Evolutionary conservation across 1,140 invertebrate species (phyloP), one percentile per base, ranked within the genome.

Genomic region (Drosophila triauraria): DNA sequence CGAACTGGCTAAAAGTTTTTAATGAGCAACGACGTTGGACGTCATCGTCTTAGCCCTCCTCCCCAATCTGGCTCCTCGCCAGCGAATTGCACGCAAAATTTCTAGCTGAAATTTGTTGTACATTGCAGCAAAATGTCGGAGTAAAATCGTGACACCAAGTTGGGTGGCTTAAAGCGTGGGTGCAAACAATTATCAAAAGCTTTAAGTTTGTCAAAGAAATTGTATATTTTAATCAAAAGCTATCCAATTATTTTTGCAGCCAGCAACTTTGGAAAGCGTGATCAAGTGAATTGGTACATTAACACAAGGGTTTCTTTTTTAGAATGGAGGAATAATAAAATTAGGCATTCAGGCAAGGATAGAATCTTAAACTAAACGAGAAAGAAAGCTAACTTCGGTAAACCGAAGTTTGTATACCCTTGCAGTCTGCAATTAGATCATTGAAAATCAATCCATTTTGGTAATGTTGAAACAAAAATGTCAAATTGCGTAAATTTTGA

Each of bases 21-120:
- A 85, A 85, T 85, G 82, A 85, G 82, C 78, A 85, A 78, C 82
- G 82, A 84, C 82, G 71, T 85, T 78, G 78, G 82, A 78, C 82
- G 82, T 85, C 82, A 81, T 69, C 82, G 61, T 58, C 72, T 76
- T 59, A 25, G 72, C 47, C 60, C 4, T 30, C 42, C 27, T 6
- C 23, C 0, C n/a, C 4, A 1, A n/a, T 17, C 30, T 44, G 6
- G 25, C 25, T 10, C 46, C 23, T n/a, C 15, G 2, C 38, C 48
- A 42, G 23, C 43, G 27, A 23, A 46, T 44, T 57, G 74, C 74
- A 76, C 61, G 72, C 60, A 74, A 38, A 75, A 76, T 75, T 46
- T 72, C 38, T 46, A 58, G 51, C 71, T 32, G 20, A 74, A 76
- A 67, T 72, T 76, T 76, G 71, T 75, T 76, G 71, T 65, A 61